These are phyloP conservation scores for Carlito syrichta DNA, from an alignment of 2,113 vertebrate genomes.

Conservation along the genomic window DNA sequence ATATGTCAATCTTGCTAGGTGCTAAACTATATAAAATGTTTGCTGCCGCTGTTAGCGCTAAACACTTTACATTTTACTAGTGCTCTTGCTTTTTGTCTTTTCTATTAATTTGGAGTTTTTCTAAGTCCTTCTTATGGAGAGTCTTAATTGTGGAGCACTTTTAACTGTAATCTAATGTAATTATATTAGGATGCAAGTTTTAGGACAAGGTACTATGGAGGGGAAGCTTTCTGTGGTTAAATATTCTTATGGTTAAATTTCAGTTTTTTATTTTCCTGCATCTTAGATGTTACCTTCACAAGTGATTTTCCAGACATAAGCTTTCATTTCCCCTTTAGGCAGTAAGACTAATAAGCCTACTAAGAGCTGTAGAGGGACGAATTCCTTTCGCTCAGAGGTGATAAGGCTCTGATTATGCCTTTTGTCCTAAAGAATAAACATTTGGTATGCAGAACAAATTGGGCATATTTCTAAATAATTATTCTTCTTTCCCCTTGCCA, in stretches of 20 bases:
- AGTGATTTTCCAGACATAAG: not conserved
- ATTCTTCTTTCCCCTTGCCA: not conserved
- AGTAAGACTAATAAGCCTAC: not conserved
- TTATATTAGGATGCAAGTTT: not conserved
- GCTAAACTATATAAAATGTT: not conserved
- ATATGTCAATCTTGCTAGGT: not conserved
- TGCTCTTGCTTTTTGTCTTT: not conserved
- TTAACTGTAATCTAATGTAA: not conserved
- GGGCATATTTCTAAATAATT: not conserved
- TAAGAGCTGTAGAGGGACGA: not conserved
- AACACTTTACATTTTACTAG: not conserved
- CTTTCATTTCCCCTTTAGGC: not conserved
- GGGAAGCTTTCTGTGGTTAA: not conserved
- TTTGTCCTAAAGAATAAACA: not conserved
- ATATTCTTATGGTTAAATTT: not conserved
- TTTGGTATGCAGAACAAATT: not conserved
- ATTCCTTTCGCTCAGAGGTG: not conserved
- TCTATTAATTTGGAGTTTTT: not conserved
- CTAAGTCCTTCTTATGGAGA: not conserved
- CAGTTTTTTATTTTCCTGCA: not conserved
- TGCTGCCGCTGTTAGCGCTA: not conserved
- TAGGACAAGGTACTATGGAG: not conserved
- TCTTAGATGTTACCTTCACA: too few relatives aligned
- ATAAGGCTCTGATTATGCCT: not conserved
- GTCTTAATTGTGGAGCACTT: not conserved